Evolutionary conservation across 2,113 vertebrate genomes (phyloP).

Genomic region (Diadophis punctatus): DNA sequence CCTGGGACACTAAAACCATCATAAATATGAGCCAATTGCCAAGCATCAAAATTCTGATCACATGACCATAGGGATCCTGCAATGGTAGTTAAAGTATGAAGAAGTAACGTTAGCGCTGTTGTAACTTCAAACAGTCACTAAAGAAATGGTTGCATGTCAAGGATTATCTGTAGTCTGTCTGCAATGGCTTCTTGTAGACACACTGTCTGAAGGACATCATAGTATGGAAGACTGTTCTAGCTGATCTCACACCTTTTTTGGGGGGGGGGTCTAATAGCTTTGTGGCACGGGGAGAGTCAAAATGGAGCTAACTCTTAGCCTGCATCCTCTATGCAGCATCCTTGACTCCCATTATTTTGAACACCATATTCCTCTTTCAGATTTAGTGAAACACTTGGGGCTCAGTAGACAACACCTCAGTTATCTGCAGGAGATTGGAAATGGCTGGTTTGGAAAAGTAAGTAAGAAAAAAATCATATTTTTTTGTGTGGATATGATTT

Average conservation of each 20-base stretch:
- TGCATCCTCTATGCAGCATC: too few species aligned
- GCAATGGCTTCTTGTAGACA: not conserved
- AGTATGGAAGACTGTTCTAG: not conserved
- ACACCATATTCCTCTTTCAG: slow-evolving; percentile 43
- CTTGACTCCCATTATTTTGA: not conserved
- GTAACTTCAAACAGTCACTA: not conserved
- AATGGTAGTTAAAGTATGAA: not conserved
- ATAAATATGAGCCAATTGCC: not conserved
- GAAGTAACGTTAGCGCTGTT: not conserved
- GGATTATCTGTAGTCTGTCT: not conserved
- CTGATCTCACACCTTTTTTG: not conserved
- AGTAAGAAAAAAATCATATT: slow-evolving; percentile 21
- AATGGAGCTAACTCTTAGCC: not conserved
- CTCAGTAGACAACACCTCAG: slow-evolving; percentile 87
- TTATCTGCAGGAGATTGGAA: slow-evolving; percentile 91
- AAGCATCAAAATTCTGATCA: not conserved
- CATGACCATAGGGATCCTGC: not conserved
- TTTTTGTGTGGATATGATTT: not conserved
- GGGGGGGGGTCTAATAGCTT: not conserved
- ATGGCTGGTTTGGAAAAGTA: slow-evolving; percentile 93
- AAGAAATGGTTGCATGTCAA: not conserved
- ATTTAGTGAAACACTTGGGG: slow-evolving; percentile 72
- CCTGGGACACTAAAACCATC: not conserved
- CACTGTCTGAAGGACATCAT: not conserved
- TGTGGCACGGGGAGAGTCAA: not conserved